Evolutionary conservation across 2,797 vertebrate genomes (phyloP).

Genomic region (Megaceryle alcyon): DNA sequence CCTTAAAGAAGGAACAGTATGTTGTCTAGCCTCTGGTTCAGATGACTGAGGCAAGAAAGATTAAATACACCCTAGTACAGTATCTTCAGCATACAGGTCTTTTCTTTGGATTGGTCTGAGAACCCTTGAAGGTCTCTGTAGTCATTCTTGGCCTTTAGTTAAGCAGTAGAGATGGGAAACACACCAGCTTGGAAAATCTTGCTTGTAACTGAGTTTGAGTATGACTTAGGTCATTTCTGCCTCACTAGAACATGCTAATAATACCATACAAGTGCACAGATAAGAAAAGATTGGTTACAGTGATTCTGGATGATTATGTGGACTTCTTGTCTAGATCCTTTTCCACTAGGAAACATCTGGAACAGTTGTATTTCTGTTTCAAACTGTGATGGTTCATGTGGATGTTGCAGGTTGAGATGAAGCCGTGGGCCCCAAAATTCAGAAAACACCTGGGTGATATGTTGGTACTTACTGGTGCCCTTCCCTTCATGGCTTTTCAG

Average conservation of each 20-base stretch:
- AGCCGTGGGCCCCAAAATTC: not conserved
- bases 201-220: not conserved
- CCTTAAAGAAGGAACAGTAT: not conserved
- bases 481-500: not conserved
- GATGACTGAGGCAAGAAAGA: not conserved
- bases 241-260: not conserved
- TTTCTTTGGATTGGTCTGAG: not conserved
- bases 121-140: not conserved
- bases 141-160: not conserved
- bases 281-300: not conserved
- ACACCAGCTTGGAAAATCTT: not conserved
- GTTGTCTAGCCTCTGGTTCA: not conserved
- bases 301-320: not conserved
- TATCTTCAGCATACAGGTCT: not conserved
- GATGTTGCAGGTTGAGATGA: not conserved
- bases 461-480: not conserved
- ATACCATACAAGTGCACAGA: not conserved
- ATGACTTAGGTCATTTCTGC: not conserved
- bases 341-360: not conserved
- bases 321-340: not conserved
- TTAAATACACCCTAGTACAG: not conserved
- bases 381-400: not conserved
- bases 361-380: not conserved
- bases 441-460: not conserved
- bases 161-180: not conserved